Base-by-base conservation (phyloP, 1,140 invertebrate species). In the Drosophila varians region DNA sequence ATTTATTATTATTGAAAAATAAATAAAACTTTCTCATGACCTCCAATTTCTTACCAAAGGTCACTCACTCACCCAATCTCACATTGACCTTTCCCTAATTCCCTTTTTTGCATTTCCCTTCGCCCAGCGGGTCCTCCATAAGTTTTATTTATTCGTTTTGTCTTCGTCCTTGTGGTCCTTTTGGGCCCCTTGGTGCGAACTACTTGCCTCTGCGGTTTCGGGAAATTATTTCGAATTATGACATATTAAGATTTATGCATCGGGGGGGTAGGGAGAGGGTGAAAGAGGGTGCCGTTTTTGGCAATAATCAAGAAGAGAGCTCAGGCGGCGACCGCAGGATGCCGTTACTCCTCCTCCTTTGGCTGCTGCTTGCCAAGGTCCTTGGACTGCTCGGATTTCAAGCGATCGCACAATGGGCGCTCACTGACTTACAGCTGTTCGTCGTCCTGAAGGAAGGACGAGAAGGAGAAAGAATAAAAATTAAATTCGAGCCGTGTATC, bases 181-280 rank as follows among this genome's bases (percentile, higher is more conserved):
- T 12, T 6, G 4, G 51, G 36, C 25, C 49, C 74, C 72, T 58
- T 43, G 61, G 48, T 49, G 69, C 54, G 75, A 75, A 79, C 75
- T 76, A 61, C 76, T 86, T 84, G 82, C 61, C 62, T 34, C 47
- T 75, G 31, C 53, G 40, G 57, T 57, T 70, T 74, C 40, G 19
- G 48, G 42, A 74, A 86, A 87, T 86, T 86, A 82, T 87, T 82
- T 57, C 77, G 82, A 87, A 87, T 86, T 86, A 86, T 86, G 82
- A 86, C 82, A 87, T 82, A 86, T 86, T 86, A 82, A 77, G 82
- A 86, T 86, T 87, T 87, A 86, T 87, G 52, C 12, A 54, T 40
- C 56, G 42, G 38, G 21, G 57, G 36, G 18, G 19, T 28, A 16
- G 26, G 34, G 26, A 49, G 49, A 53, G 77, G 58, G 36, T 21